Evolutionary conservation across 2,888 invertebrate species (phyloP).

Genomic region (Acronicta leporina): DNA sequence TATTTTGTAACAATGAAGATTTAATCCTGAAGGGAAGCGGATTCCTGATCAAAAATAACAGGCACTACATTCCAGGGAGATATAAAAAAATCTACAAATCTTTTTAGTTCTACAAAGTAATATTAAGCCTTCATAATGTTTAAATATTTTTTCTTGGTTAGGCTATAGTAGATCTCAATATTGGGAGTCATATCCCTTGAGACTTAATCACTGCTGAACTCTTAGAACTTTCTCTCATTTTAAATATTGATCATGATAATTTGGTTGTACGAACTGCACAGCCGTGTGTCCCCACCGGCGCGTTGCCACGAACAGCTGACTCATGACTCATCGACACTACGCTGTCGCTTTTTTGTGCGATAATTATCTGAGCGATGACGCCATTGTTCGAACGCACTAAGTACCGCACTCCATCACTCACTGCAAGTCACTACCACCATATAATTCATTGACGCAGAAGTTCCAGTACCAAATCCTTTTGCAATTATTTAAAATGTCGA

Average conservation of each 20-base stretch:
- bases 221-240: no score
- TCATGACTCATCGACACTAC: slow-evolving; percentile 54
- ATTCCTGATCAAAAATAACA: slow-evolving; percentile 30
- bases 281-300: slow-evolving; percentile 8
- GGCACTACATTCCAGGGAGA: background rate
- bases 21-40: background rate
- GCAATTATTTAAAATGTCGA: no score
- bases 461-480: background rate
- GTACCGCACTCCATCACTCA: slow-evolving; percentile 41
- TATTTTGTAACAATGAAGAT: slow-evolving; percentile 8
- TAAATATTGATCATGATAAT: background rate
- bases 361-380: slow-evolving; percentile 58
- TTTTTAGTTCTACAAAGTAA: no score
- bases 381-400: slow-evolving; percentile 50
- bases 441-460: slow-evolving; percentile 18
- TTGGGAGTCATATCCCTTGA: no score
- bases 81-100: background rate
- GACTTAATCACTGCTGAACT: no score
- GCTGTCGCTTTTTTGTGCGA: slow-evolving; percentile 55
- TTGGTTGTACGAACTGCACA: background rate
- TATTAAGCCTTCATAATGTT: no score
- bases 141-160: no score
- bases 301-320: slow-evolving; percentile 49
- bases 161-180: no score
- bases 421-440: slow-evolving; percentile 42